Percentiles rank a stretch among this genome's conserved stretches.
phyloP scores from a whole-genome alignment of 1,140 invertebrate genomes.

The Stegodyphus dumicola region DNA sequence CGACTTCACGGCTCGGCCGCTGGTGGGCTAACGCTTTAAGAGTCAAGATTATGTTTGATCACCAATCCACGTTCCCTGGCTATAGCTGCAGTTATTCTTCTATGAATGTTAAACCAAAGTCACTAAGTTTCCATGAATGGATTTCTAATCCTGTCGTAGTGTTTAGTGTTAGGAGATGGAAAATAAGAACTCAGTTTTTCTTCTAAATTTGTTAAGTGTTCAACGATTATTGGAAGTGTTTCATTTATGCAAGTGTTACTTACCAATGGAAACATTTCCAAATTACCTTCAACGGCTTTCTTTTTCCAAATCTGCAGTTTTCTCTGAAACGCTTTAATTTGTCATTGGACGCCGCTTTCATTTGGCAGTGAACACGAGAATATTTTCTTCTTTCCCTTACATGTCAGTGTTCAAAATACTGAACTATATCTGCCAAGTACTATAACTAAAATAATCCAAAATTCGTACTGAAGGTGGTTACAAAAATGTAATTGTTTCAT shows the following conservation, averaged over 20 bases:
- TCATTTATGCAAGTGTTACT: not conserved
- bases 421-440: not conserved
- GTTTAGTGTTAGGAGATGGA: not conserved
- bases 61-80: not conserved
- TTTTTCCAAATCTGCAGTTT: slow-evolving; percentile 2
- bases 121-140: not conserved
- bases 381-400: not conserved
- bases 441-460: not conserved
- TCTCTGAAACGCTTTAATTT: not conserved
- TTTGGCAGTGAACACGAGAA: not conserved
- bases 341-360: not conserved
- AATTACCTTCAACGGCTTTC: slow-evolving; percentile 10
- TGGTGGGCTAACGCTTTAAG: no score
- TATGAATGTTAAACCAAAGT: not conserved
- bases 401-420: slow-evolving; percentile 3
- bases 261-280: not conserved
- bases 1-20: no score
- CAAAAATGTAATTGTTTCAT: not conserved
- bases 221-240: not conserved
- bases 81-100: not conserved
- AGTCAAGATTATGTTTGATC: not conserved
- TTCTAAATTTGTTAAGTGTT: not conserved
- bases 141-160: not conserved
- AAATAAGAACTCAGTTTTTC: not conserved
- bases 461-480: slow-evolving; percentile 12